Evolutionary conservation across 2,113 vertebrate species (phyloP).

Genomic region (Bombycilla garrulus): DNA sequence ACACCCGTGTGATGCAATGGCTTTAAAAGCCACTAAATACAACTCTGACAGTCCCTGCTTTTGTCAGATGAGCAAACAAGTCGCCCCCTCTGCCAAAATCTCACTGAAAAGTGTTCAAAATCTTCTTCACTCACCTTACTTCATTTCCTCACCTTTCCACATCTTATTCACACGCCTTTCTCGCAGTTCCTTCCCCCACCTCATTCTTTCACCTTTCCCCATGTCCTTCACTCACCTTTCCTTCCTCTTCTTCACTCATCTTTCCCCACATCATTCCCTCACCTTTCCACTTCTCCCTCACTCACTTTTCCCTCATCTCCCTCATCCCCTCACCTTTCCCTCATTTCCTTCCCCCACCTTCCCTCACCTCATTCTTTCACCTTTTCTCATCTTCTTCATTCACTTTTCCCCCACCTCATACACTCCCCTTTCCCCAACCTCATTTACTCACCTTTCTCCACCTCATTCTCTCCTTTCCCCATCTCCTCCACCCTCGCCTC

Average conservation of each 20-base stretch:
- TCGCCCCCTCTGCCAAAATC: neutral
- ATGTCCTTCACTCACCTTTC: too few relatives aligned
- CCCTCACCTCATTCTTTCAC: neutral
- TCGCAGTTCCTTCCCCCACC: neutral
- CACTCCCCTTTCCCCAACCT: too few relatives aligned
- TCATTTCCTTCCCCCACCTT: neutral
- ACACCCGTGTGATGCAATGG: rapidly evolving
- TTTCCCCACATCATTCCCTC: too few relatives aligned
- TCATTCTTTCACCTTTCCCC: too few relatives aligned
- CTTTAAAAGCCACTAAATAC: neutral
- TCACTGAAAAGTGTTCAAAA: neutral
- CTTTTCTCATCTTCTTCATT: too few relatives aligned
- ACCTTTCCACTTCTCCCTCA: neutral
- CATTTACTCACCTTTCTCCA: too few relatives aligned
- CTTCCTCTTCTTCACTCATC: too few relatives aligned
- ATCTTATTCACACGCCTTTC: neutral
- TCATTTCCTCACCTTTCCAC: neutral
- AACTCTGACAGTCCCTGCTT: neutral
- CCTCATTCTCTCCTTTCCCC: too few relatives aligned
- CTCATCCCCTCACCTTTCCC: too few relatives aligned
- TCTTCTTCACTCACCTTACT: neutral
- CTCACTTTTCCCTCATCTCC: too few relatives aligned
- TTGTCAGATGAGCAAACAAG: neutral
- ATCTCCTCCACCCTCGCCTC: too few relatives aligned
- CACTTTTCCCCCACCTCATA: too few relatives aligned